phyloP scores from a whole-genome alignment of 2,113 vertebrate species.

The Micromys minutus region DNA sequence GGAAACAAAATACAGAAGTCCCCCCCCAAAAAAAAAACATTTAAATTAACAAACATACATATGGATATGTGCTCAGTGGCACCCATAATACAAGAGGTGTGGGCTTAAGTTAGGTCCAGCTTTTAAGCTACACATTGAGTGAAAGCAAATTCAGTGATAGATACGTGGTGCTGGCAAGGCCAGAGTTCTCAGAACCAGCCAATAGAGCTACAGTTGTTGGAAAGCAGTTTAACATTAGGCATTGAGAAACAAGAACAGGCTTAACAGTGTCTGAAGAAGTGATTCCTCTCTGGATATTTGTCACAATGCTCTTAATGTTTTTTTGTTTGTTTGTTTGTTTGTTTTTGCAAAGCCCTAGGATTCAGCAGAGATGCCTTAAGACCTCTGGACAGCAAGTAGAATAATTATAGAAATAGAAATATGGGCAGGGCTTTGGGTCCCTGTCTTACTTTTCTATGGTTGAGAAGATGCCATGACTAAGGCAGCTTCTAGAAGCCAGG shows the following conservation, averaged over 20 bases:
- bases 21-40: background rate
- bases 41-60: background rate
- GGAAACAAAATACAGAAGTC: background rate
- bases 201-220: background rate
- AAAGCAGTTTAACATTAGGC: constrained; percentile 16
- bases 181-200: background rate
- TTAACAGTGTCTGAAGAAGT: constrained; percentile 19
- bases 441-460: background rate
- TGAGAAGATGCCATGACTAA: background rate
- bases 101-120: background rate
- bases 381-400: background rate
- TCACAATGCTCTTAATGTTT: constrained; percentile 8
- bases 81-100: background rate
- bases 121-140: background rate
- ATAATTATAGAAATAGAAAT: background rate
- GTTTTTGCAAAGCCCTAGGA: background rate
- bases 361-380: background rate
- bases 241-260: background rate
- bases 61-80: background rate
- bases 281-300: constrained; percentile 15
- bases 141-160: constrained; percentile 14
- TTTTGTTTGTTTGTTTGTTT: background rate
- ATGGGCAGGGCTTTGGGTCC: no score
- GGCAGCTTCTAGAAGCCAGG: background rate
- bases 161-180: background rate